These are phyloP conservation scores for Eustalomyia histrio DNA, from an alignment of 2,888 invertebrate species.

Conservation along the genomic window DNA sequence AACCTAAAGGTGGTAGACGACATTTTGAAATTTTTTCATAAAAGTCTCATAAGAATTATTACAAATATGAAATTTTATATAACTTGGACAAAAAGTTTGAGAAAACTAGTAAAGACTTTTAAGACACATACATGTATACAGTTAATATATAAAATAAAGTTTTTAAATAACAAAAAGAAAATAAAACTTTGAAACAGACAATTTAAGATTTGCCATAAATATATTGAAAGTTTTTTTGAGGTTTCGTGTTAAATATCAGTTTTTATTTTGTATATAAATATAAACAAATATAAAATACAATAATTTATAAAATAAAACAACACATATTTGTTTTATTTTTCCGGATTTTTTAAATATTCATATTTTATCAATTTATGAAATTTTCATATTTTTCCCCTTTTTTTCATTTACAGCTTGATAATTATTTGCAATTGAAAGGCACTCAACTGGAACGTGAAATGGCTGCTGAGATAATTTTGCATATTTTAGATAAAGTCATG, in stretches of 20 bases:
- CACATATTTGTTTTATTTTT: too few relatives aligned
- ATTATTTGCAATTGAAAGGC: conserved; percentile 78
- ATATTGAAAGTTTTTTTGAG: background rate
- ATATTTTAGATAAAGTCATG: conserved; percentile 84
- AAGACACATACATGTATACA: background rate
- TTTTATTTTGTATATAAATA: background rate
- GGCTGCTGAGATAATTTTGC: conserved; percentile 82
- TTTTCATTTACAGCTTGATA: conserved; percentile 76
- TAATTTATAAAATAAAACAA: background rate
- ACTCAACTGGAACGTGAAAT: conserved; percentile 80
- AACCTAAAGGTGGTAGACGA: conserved; percentile 12
- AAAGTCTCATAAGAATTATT: conserved; percentile 41
- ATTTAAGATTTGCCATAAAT: background rate
- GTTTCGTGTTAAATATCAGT: conserved; percentile 13
- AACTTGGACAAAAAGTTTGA: background rate
- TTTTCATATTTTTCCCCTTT: conserved; percentile 5
- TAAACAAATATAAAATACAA: background rate
- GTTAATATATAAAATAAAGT: background rate
- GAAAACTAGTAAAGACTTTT: conserved; percentile 35
- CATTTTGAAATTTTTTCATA: conserved; percentile 18
- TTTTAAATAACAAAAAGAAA: background rate
- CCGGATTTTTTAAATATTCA: too few relatives aligned
- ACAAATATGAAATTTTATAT: conserved; percentile 32
- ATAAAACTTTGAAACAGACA: conserved; percentile 1
- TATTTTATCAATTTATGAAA: too few relatives aligned